These are phyloP conservation scores for Apeltes quadracus DNA, from an alignment of 2,113 vertebrate species.

Conservation along the genomic window DNA sequence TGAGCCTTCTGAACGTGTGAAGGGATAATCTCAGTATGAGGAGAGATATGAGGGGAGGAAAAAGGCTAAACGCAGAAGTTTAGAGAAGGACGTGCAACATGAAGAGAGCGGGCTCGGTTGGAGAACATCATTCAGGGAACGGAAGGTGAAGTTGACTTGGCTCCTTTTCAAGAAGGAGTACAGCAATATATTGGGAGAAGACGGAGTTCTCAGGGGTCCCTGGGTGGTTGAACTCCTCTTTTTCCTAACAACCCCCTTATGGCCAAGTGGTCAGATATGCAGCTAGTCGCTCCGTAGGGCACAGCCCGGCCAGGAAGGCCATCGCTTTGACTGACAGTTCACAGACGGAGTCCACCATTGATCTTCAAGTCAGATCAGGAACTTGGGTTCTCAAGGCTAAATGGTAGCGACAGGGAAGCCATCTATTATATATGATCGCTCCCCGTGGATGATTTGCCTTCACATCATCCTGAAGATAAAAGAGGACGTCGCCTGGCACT, in stretches of 20 bases:
- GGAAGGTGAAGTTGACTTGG: not conserved
- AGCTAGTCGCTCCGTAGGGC: slow-evolving; percentile 42
- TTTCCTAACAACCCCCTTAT: slow-evolving; percentile 44
- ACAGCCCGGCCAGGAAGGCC: slow-evolving; percentile 41
- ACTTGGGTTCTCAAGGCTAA: slow-evolving; percentile 69
- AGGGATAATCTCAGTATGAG: slow-evolving; percentile 44
- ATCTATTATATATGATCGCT: slow-evolving; percentile 74
- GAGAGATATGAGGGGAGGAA: slow-evolving; percentile 1
- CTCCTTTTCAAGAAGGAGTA: not conserved
- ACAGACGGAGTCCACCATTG: slow-evolving; percentile 63
- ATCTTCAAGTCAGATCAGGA: slow-evolving; percentile 70
- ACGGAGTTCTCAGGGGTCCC: slow-evolving; percentile 9
- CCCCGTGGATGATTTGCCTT: slow-evolving; percentile 61
- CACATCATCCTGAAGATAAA: slow-evolving; percentile 60
- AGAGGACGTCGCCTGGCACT: slow-evolving; percentile 50
- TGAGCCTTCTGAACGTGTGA: slow-evolving; percentile 33
- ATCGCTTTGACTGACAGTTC: slow-evolving; percentile 69
- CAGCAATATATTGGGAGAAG: not conserved
- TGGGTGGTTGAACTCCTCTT: slow-evolving; percentile 33
- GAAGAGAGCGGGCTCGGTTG: not conserved
- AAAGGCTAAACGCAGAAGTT: not conserved
- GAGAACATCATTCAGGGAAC: not conserved
- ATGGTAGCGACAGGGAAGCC: slow-evolving; percentile 66
- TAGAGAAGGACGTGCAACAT: slow-evolving; percentile 1
- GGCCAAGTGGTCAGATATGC: slow-evolving; percentile 48